These are phyloP conservation scores for Neotoxoptera formosana DNA, from an alignment of 1,140 invertebrate species.

Conservation along the genomic window DNA sequence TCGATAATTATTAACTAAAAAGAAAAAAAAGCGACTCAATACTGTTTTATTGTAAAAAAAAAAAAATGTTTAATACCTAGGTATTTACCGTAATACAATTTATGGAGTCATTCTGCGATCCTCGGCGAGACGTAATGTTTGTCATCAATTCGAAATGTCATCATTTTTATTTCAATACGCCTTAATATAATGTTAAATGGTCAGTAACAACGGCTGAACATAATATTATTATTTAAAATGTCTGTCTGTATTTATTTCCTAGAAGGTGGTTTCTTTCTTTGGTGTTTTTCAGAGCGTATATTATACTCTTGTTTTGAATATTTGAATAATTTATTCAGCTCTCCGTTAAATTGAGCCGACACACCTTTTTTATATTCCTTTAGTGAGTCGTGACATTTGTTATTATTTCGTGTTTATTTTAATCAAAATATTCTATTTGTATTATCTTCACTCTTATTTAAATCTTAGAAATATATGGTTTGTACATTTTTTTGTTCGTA, in stretches of 20 bases:
- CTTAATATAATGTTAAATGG: background rate
- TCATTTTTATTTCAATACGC: background rate
- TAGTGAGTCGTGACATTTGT: background rate
- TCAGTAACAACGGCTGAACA: background rate
- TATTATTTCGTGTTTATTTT: constrained; percentile 11
- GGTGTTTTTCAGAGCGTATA: background rate
- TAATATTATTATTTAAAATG: background rate
- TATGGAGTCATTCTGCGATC: background rate
- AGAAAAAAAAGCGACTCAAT: background rate
- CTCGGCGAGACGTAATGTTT: background rate
- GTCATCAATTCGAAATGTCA: background rate
- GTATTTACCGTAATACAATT: background rate
- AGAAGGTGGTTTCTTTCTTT: background rate
- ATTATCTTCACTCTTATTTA: background rate
- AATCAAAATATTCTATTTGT: background rate
- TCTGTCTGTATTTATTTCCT: background rate
- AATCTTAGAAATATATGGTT: background rate
- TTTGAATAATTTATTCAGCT: background rate
- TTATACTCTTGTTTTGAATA: background rate
- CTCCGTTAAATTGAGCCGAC: background rate
- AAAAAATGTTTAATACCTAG: no score
- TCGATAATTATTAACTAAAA: background rate
- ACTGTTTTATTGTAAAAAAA: background rate
- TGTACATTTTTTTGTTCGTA: background rate
- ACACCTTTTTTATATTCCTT: background rate